phyloP scores from a whole-genome alignment of 2,113 vertebrate species.

The Lepus timidus region DNA sequence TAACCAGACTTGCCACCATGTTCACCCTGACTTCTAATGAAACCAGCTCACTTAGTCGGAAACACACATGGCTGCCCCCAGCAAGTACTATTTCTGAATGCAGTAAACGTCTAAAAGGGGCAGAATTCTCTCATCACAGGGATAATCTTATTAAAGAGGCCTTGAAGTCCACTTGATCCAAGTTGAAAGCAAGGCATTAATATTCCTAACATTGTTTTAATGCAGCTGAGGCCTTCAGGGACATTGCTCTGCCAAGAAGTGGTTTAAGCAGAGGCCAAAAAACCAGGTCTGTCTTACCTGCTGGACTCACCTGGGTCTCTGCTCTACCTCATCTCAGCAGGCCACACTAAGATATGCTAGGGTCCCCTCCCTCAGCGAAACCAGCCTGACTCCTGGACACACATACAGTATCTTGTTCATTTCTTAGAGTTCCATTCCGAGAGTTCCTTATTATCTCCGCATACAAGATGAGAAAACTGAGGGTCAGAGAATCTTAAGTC shows the following conservation, averaged over 20 bases:
- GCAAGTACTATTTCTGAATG: slow-evolving; percentile 28
- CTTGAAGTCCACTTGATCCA: slow-evolving; percentile 22
- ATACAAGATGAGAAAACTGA: slow-evolving; percentile 17
- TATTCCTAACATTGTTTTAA: slow-evolving; percentile 59
- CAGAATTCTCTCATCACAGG: not conserved
- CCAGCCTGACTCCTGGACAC: not conserved
- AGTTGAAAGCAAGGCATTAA: slow-evolving; percentile 22
- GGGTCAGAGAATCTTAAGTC: slow-evolving; percentile 42
- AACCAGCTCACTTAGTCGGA: slow-evolving; percentile 29
- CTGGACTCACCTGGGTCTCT: slow-evolving; percentile 12
- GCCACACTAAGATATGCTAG: not conserved
- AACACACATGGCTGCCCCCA: not conserved
- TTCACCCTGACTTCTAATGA: not conserved
- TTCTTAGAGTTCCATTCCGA: not conserved
- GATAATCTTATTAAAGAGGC: slow-evolving; percentile 22
- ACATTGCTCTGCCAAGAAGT: slow-evolving; percentile 14
- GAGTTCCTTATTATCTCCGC: slow-evolving; percentile 22
- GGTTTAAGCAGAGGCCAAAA: slow-evolving; percentile 26
- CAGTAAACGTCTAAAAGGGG: not conserved
- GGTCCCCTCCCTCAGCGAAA: not conserved
- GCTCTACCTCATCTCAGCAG: not conserved
- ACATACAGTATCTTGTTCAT: not conserved
- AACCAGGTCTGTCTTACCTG: slow-evolving; percentile 33
- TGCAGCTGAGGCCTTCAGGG: slow-evolving; percentile 7
- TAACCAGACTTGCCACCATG: not conserved